phyloP scores from a whole-genome alignment of 2,888 invertebrate genomes.

The Podabrus alpinus region DNA sequence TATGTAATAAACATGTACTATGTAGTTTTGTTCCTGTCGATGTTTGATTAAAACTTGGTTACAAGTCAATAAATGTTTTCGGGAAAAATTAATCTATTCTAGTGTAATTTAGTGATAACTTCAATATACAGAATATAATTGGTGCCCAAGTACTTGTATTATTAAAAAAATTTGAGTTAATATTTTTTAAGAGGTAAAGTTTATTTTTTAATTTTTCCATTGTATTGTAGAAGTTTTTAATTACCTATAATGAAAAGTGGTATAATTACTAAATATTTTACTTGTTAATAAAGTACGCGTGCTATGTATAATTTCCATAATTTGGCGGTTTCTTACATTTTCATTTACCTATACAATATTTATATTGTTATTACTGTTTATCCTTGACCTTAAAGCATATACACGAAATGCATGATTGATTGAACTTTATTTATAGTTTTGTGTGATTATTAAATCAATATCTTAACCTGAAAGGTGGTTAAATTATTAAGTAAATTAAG shows the following conservation, averaged over 20 bases:
- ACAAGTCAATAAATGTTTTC: background rate
- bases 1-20: background rate
- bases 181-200: background rate
- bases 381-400: slow-evolving; percentile 3
- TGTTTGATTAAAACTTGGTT: background rate
- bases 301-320: background rate
- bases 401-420: background rate
- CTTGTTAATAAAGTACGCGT: background rate
- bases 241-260: background rate
- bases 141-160: background rate
- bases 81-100: background rate
- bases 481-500: background rate
- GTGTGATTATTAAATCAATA: background rate
- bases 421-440: background rate
- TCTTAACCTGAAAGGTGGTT: background rate
- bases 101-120: background rate
- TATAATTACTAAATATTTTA: background rate
- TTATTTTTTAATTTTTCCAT: background rate
- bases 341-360: background rate
- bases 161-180: background rate
- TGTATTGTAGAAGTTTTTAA: background rate
- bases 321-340: background rate
- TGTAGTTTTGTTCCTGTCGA: background rate
- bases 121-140: background rate
- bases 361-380: background rate